phyloP scores from a whole-genome alignment of 2,888 invertebrate genomes.

The Coenonympha glycerion region DNA sequence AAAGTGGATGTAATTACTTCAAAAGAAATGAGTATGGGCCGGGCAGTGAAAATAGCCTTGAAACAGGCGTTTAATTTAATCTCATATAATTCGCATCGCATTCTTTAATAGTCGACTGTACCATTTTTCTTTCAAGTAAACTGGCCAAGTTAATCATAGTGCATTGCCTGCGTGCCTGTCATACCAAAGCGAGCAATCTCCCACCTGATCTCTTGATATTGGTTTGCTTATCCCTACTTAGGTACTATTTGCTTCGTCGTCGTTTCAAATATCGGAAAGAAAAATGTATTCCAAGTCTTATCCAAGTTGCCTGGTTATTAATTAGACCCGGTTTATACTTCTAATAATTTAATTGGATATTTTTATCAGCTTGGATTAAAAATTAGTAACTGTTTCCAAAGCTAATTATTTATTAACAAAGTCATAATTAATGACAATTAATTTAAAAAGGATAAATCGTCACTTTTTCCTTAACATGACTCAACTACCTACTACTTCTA shows the following conservation, averaged over 20 bases:
- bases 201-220: constrained; percentile 25
- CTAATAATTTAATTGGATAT: not conserved
- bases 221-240: constrained; percentile 17
- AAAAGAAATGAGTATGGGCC: too few relatives aligned
- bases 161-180: constrained; percentile 25
- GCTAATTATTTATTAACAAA: too few relatives aligned
- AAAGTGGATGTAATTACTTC: too few relatives aligned
- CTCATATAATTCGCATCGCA: constrained; percentile 22
- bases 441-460: too few relatives aligned
- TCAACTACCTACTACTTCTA: too few relatives aligned
- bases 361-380: not conserved
- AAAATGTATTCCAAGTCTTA: constrained; percentile 13
- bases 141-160: constrained; percentile 26
- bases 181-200: constrained; percentile 24
- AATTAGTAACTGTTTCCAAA: not conserved
- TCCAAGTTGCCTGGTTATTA: not conserved
- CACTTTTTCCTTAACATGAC: too few relatives aligned
- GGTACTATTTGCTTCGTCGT: constrained; percentile 17
- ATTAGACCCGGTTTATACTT: not conserved
- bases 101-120: constrained; percentile 21
- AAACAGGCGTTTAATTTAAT: constrained; percentile 19
- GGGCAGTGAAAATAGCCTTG: not conserved
- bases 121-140: constrained; percentile 26
- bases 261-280: constrained; percentile 17
- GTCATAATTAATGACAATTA: too few relatives aligned